These are phyloP conservation scores for Battus philenor DNA, from an alignment of 1,140 invertebrate genomes.

Conservation along the genomic window DNA sequence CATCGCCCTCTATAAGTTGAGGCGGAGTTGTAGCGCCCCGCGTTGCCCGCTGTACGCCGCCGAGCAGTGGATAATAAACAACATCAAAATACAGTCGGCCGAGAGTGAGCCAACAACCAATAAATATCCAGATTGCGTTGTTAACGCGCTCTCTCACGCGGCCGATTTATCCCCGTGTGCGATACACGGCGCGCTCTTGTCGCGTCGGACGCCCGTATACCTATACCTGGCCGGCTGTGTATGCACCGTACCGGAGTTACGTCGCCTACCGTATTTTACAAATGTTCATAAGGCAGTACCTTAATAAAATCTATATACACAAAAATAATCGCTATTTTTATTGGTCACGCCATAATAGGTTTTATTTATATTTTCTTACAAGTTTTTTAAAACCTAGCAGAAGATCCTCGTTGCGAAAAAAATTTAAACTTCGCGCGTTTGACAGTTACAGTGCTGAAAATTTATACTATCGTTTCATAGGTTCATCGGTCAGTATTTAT, in stretches of 20 bases:
- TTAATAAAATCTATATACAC: too few species aligned
- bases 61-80: conserved; percentile 25
- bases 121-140: conserved; percentile 18
- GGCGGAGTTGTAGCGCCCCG: background rate
- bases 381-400: too few species aligned
- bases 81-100: conserved; percentile 42
- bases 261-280: background rate
- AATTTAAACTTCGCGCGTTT: too few species aligned
- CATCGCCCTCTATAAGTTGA: too few species aligned
- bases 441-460: too few species aligned
- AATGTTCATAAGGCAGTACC: background rate
- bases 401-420: too few species aligned
- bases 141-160: conserved; percentile 15
- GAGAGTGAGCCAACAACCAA: conserved; percentile 30
- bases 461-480: too few species aligned
- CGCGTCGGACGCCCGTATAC: background rate
- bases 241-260: background rate
- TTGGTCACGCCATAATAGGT: too few species aligned
- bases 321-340: too few species aligned
- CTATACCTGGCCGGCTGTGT: background rate
- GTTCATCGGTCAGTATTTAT: too few species aligned
- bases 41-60: conserved; percentile 18
- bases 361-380: too few species aligned
- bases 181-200: conserved; percentile 13
- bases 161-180: conserved; percentile 17